These are phyloP conservation scores for Aethes cnicana DNA, from an alignment of 2,888 invertebrate species.

Conservation along the genomic window DNA sequence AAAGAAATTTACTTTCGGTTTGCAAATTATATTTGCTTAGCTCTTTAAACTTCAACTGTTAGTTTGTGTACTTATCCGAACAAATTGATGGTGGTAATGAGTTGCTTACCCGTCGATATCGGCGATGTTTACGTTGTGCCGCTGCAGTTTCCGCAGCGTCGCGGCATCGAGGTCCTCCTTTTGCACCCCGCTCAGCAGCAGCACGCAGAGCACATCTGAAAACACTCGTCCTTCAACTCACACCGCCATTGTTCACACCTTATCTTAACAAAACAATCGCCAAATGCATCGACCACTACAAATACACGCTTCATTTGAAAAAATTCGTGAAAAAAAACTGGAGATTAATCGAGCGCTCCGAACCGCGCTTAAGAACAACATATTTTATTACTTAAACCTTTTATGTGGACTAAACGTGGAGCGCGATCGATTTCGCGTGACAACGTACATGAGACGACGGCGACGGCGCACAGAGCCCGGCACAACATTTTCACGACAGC, in stretches of 20 bases:
- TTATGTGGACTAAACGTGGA: constrained; percentile 62
- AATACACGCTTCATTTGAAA: not conserved
- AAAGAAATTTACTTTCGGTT: too few relatives aligned
- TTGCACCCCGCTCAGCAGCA: constrained; percentile 68
- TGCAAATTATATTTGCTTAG: too few relatives aligned
- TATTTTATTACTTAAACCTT: constrained; percentile 65
- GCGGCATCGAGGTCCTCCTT: constrained; percentile 64
- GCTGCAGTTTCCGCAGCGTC: constrained; percentile 59
- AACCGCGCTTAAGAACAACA: constrained; percentile 35
- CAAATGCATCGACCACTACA: too few relatives aligned
- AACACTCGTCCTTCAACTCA: constrained; percentile 32
- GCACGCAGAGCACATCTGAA: constrained; percentile 73
- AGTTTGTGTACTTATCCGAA: too few relatives aligned
- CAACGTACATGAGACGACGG: constrained; percentile 75
- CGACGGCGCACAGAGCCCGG: constrained; percentile 56
- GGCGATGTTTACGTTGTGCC: constrained; percentile 63
- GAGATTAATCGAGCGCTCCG: not conserved
- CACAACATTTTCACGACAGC: constrained; percentile 56
- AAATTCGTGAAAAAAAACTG: not conserved
- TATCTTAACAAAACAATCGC: too few relatives aligned
- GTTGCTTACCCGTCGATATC: constrained; percentile 64
- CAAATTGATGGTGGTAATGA: too few relatives aligned
- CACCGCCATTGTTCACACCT: not conserved
- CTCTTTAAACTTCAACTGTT: too few relatives aligned
- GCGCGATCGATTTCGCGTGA: constrained; percentile 52